Evolutionary conservation across 2,113 vertebrate genomes (phyloP), one percentile per base, ranked within the genome.

Genomic region (Dasyornis broadbenti): DNA sequence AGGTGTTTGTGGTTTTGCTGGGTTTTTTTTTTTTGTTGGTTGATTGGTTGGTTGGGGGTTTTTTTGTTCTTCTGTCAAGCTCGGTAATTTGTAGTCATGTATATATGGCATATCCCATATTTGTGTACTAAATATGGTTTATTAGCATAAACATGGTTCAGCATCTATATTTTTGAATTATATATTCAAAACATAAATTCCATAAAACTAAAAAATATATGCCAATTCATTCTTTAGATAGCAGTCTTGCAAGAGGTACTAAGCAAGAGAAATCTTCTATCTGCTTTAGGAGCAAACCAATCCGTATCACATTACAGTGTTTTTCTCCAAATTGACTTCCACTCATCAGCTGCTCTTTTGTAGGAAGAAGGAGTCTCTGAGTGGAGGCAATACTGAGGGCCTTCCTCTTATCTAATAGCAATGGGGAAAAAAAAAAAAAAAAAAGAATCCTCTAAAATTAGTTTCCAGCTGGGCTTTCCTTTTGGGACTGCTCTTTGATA

Each of bases 11-110:
- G 17, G 6, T 49, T 76, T 75, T 8, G 0, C n/a, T 68, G 22
- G 44, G 30, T 2, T 3, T 15, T 49, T 45, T 54, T 59, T 39
- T 4, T 40, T 65, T 15, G 1, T 47, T 47, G 13, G 7, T 45
- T 65, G 17, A 0, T 44, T 45, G 28, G 18, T 56, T 49, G 21
- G 7, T 21, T 24, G 7, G 6, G 8, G 1, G 1, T 4, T 15
- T 22, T 64, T 47, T 50, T 39, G 5, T 57, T 75, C 26, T 89
- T 83, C 35, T 49, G 17, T 47, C 35, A 83, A 86, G 27, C 5
- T 59, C 59, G 81, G 49, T 45, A 28, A 57, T 70, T 82, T 77
- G 20, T 45, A 73, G 35, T 33, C 7, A 33, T 20, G 31, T 23
- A 21, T 13, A 9, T 30, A 21, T 16, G 15, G 3, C 40, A 31